These are phyloP conservation scores for Cheilosia variabilis DNA, from an alignment of 2,888 invertebrate species.

Conservation along the genomic window DNA sequence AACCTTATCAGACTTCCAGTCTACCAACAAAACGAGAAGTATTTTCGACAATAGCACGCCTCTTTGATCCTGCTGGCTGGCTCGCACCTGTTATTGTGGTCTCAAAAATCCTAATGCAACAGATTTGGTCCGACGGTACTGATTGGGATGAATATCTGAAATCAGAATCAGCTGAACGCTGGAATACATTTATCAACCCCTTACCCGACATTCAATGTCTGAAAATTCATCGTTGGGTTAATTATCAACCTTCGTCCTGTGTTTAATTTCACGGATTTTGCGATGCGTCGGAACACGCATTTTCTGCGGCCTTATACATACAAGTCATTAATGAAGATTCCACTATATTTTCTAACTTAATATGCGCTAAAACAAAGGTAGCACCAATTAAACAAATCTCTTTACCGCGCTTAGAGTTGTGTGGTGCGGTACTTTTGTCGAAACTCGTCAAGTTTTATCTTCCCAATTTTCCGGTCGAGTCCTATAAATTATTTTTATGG, in stretches of 20 bases:
- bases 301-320: background rate
- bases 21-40: conserved; percentile 47
- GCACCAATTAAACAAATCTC: background rate
- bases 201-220: background rate
- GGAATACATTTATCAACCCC: background rate
- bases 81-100: conserved; percentile 50
- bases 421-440: background rate
- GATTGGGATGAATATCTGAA: conserved; percentile 38
- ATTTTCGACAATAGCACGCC: conserved; percentile 52
- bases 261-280: background rate
- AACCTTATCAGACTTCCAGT: background rate
- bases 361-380: too few species aligned
- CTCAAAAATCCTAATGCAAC: conserved; percentile 64
- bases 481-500: background rate
- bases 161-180: background rate
- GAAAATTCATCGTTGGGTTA: background rate
- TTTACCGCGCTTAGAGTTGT: background rate
- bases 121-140: conserved; percentile 38
- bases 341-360: background rate
- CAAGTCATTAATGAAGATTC: background rate
- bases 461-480: background rate
- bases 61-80: conserved; percentile 66
- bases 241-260: background rate
- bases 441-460: background rate
- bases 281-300: background rate